These are phyloP conservation scores for Zosterops hypoxanthus DNA, from an alignment of 2,113 vertebrate genomes.

Conservation along the genomic window DNA sequence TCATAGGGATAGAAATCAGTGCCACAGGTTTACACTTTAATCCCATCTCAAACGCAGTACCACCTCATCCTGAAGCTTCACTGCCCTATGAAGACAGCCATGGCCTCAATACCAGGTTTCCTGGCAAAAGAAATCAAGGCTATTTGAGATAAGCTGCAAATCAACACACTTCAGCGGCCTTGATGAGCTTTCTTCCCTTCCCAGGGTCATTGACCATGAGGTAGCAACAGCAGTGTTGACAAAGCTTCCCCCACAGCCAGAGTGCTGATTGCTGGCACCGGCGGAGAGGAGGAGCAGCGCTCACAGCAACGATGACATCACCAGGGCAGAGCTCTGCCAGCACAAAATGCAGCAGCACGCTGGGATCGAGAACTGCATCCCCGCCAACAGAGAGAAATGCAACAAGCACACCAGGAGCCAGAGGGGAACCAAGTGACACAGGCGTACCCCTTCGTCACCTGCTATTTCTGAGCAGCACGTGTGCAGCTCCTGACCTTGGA, in stretches of 20 bases:
- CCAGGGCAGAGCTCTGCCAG: not conserved
- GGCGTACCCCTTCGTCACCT: not conserved
- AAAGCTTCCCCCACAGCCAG: not conserved
- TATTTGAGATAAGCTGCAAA: not conserved
- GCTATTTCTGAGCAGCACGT: not conserved
- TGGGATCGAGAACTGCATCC: not conserved
- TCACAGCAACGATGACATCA: slow-evolving; percentile 68
- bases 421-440: not conserved
- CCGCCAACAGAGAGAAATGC: not conserved
- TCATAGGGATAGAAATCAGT: not conserved
- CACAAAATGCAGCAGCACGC: not conserved
- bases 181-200: not conserved
- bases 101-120: not conserved
- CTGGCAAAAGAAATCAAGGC: not conserved
- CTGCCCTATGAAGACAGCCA: not conserved
- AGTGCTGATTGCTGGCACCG: not conserved
- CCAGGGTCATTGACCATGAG: not conserved
- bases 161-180: not conserved
- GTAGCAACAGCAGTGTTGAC: not conserved
- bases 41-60: not conserved
- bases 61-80: not conserved
- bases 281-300: not conserved
- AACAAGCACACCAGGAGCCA: not conserved
- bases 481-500: not conserved
- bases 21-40: not conserved